phyloP scores from a whole-genome alignment of 2,888 invertebrate species.

The Ametastegia equiseti region DNA sequence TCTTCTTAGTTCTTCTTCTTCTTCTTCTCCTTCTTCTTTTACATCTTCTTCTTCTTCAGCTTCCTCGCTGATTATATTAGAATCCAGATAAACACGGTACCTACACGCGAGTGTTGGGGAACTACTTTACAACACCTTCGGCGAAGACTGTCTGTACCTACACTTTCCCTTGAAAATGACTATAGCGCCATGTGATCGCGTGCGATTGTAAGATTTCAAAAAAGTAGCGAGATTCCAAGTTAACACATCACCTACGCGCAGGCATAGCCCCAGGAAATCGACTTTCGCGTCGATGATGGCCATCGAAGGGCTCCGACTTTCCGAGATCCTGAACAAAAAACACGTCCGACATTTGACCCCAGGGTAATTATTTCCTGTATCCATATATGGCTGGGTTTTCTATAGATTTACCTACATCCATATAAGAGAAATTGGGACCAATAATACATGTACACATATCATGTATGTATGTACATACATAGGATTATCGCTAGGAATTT shows the following conservation, averaged over 20 bases:
- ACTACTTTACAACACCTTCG: background rate
- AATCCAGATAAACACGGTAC: background rate
- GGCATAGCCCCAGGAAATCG: background rate
- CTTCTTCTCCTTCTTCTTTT: background rate
- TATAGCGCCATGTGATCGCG: background rate
- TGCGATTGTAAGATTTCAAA: background rate
- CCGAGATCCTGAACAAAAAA: background rate
- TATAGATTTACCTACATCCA: too few species aligned
- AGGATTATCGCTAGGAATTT: too few species aligned
- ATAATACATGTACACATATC: background rate
- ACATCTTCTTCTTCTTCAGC: background rate
- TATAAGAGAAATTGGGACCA: background rate
- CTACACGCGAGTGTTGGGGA: background rate
- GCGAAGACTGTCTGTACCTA: background rate
- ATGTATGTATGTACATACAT: too few species aligned
- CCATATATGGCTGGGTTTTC: background rate
- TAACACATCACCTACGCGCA: too few species aligned
- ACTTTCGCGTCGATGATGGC: slow-evolving; percentile 4
- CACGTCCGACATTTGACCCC: background rate
- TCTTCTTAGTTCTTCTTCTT: too few species aligned
- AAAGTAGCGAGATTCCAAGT: background rate
- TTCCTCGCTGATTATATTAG: background rate
- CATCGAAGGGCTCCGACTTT: slow-evolving; percentile 12
- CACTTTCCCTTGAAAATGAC: slow-evolving; percentile 15
- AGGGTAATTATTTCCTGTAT: background rate